Conservation (phyloP, 2,797 vertebrate species). For the Champsocephalus gunnari region DNA sequence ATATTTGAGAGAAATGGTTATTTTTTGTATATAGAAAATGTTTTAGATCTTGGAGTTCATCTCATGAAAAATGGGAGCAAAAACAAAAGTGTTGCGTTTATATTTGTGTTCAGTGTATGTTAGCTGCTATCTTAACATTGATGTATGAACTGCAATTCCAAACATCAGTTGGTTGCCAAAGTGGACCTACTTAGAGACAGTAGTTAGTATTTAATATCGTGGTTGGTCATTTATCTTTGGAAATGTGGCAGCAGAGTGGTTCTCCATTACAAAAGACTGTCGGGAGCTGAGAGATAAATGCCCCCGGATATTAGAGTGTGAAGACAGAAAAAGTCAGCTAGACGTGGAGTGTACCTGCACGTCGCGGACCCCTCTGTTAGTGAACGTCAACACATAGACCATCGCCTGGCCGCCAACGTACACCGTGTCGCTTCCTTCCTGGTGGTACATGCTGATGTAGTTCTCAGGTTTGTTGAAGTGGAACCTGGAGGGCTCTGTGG, state of each 20-base stretch:
- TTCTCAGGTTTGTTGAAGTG: constrained; percentile 83
- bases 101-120: no score
- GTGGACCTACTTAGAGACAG: neutral
- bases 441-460: constrained; percentile 85
- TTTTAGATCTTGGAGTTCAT: no score
- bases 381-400: constrained; percentile 83
- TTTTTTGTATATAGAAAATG: no score
- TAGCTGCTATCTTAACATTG: no score
- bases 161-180: no score
- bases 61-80: no score
- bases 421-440: constrained; percentile 81
- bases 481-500: constrained; percentile 83
- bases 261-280: neutral
- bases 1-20: no score
- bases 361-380: constrained; percentile 75
- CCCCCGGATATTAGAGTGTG: neutral
- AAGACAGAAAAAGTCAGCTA: neutral
- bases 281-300: constrained; percentile 2
- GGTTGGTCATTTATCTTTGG: neutral
- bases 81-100: no score
- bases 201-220: neutral
- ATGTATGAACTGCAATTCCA: no score
- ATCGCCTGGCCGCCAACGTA: constrained; percentile 84
- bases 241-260: neutral
- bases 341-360: constrained; percentile 70